Conservation (phyloP, 2,797 vertebrate genomes). For the Megalops cyprinoides region DNA sequence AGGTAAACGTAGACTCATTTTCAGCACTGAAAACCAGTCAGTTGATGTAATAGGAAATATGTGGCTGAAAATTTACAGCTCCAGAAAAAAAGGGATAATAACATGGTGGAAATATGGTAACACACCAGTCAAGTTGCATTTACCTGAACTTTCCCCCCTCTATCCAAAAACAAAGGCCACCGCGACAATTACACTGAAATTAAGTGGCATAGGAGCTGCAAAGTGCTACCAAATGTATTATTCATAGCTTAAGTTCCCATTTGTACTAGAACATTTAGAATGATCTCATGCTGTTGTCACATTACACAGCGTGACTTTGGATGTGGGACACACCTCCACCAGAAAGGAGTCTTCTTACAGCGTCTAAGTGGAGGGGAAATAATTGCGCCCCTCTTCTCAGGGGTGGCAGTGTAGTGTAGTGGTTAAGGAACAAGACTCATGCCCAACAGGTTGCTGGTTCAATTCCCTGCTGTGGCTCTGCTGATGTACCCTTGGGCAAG, state of each 20-base stretch:
- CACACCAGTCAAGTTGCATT: background rate
- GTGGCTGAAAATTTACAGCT: background rate
- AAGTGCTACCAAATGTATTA: background rate
- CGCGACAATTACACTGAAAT: background rate
- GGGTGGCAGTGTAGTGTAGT: too few species aligned
- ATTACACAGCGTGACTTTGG: too few species aligned
- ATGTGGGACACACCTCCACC: background rate
- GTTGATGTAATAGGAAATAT: background rate
- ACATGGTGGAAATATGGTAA: background rate
- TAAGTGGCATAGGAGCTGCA: too few species aligned
- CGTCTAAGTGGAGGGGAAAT: background rate
- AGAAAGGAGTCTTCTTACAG: background rate
- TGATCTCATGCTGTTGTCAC: background rate
- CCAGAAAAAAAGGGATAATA: background rate
- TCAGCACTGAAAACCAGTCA: background rate
- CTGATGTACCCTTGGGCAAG: too few species aligned
- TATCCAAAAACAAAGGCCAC: too few species aligned
- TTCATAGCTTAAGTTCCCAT: background rate
- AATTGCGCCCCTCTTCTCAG: slow-evolving; percentile 1
- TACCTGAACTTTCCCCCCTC: background rate
- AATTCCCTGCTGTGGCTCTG: too few species aligned
- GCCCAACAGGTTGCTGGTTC: too few species aligned
- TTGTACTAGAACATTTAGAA: background rate
- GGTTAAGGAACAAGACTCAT: too few species aligned
- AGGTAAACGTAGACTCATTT: too few species aligned